Percentiles rank a stretch among this genome's conserved stretches.
phyloP scores from a whole-genome alignment of 2,113 vertebrate genomes.

The Tachuris rubrigastra region DNA sequence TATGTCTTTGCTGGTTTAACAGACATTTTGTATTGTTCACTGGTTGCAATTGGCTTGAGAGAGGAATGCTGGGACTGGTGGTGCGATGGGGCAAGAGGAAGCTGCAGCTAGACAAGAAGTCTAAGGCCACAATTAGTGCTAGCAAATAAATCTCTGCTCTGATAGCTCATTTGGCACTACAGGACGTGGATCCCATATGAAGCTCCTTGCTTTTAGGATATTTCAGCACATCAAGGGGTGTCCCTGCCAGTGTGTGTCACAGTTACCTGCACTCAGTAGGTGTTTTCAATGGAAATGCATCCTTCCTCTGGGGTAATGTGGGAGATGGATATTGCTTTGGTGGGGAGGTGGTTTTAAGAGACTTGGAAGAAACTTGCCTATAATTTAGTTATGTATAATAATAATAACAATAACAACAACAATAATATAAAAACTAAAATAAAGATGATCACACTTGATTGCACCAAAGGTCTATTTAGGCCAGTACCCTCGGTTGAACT shows the following conservation, averaged over 20 bases:
- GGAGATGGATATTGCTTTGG: not conserved
- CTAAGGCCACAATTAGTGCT: not conserved
- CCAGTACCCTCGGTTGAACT: not conserved
- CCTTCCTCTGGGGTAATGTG: not conserved
- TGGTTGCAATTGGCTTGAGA: not conserved
- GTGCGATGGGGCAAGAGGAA: not conserved
- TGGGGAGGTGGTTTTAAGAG: not conserved
- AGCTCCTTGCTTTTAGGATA: not conserved
- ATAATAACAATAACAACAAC: not conserved
- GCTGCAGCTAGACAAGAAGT: not conserved
- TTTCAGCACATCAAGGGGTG: not conserved
- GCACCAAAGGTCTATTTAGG: not conserved
- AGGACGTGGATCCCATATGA: not conserved
- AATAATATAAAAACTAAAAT: not conserved
- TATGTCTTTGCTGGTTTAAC: not conserved
- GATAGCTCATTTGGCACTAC: not conserved
- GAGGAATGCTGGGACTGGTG: not conserved
- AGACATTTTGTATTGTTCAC: not conserved
- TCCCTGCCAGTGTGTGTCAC: not conserved
- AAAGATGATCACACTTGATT: not conserved
- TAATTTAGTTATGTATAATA: not conserved
- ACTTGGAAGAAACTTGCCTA: not conserved
- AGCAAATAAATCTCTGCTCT: not conserved
- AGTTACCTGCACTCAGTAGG: not conserved
- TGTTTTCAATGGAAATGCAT: not conserved